These are phyloP conservation scores for Aplocera efformata DNA, from an alignment of 2,888 invertebrate species.

Conservation along the genomic window DNA sequence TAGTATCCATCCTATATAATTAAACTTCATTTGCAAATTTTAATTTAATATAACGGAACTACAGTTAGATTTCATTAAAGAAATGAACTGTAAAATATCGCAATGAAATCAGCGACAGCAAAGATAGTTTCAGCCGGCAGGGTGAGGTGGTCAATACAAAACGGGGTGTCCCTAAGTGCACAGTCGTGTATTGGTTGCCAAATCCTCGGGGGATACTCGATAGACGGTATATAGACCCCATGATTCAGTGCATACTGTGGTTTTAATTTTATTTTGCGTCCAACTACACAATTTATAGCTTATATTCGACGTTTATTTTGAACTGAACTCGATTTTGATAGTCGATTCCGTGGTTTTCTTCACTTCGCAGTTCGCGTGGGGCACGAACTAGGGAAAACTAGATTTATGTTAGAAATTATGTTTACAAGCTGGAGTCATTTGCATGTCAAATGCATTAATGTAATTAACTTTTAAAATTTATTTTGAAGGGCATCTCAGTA, in stretches of 20 bases:
- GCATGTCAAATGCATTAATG: no score
- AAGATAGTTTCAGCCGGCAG: conserved; percentile 7
- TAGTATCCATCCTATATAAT: no score
- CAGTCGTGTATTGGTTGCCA: conserved; percentile 75
- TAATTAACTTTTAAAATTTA: no score
- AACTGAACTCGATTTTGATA: conserved; percentile 36
- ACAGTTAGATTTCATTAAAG: not conserved
- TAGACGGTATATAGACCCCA: conserved; percentile 37
- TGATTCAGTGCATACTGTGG: conserved; percentile 62
- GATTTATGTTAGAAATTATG: not conserved
- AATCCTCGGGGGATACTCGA: conserved; percentile 63
- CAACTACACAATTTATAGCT: conserved; percentile 56
- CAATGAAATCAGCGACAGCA: conserved; percentile 7
- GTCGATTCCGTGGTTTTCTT: conserved; percentile 21
- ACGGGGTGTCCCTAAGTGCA: conserved; percentile 60
- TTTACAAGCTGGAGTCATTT: no score
- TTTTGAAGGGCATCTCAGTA: no score
- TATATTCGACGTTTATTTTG: conserved; percentile 56
- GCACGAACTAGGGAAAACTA: conserved; percentile 2
- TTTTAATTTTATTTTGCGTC: conserved; percentile 69
- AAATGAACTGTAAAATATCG: conserved; percentile 1
- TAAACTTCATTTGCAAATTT: no score
- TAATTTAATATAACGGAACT: no score
- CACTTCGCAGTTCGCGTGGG: conserved; percentile 4
- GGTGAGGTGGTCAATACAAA: conserved; percentile 34